Conservation (phyloP, 2,797 vertebrate genomes). For the Pyrocephalus nanus region DNA sequence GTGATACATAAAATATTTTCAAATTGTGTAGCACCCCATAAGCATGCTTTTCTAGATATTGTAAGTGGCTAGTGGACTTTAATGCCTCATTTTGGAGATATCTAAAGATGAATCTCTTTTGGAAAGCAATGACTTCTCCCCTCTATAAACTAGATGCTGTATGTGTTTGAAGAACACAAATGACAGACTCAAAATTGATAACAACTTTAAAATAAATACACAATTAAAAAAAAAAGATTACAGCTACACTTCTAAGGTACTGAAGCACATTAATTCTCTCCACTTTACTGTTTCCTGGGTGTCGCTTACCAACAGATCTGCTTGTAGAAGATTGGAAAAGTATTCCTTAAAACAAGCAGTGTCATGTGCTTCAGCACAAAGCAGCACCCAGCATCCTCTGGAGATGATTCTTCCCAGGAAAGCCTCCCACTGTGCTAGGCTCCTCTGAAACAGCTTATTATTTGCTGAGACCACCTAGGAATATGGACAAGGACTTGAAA, state of each 20-base stretch:
- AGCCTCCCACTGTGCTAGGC: background rate
- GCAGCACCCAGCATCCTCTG: background rate
- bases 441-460: background rate
- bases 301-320: background rate
- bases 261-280: background rate
- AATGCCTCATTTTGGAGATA: background rate
- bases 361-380: background rate
- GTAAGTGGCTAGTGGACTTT: background rate
- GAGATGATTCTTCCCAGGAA: background rate
- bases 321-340: background rate
- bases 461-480: background rate
- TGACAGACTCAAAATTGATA: background rate
- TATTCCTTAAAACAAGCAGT: background rate
- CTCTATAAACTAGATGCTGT: background rate
- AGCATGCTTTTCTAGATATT: background rate
- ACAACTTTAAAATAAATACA: background rate
- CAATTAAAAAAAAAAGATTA: background rate
- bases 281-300: background rate
- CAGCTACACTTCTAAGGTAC: background rate
- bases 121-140: background rate
- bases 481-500: background rate
- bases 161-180: background rate
- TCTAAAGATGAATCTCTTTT: background rate
- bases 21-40: background rate
- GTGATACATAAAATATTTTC: background rate